Percentiles rank a stretch among this genome's conserved stretches.
These are phyloP conservation scores for Trididemnum miniatum DNA, from an alignment of 23 tunicate species.

Conservation along the genomic window DNA sequence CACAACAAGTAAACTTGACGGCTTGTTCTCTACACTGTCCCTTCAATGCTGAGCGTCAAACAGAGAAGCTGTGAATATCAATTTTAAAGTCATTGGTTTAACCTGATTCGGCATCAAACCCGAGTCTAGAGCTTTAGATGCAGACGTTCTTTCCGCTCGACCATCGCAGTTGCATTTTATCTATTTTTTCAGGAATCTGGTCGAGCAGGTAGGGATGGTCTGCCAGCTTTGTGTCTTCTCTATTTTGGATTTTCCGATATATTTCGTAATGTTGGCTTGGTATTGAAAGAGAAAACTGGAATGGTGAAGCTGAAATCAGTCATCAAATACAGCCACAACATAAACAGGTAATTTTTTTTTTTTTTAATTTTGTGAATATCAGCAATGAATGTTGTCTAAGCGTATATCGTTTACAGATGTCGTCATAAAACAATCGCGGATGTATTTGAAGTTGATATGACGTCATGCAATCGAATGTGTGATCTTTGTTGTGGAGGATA, in stretches of 20 bases:
- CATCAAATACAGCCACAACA: conserved; percentile 66
- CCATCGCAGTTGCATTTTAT: no score
- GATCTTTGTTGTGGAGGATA: conserved; percentile 7
- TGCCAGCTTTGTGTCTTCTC: conserved; percentile 71
- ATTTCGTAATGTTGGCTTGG: conserved; percentile 56
- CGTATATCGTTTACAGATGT: background rate
- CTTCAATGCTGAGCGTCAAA: no score
- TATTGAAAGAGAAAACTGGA: conserved; percentile 66
- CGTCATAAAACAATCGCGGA: conserved; percentile 1
- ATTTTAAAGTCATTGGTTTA: no score
- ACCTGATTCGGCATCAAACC: no score
- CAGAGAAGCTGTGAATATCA: no score
- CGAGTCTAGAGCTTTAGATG: no score
- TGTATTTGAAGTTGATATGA: background rate
- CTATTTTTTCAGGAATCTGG: conserved; percentile 84
- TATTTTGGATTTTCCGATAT: conserved; percentile 75
- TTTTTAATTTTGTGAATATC: no score
- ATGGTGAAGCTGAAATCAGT: conserved; percentile 40
- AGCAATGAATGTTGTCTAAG: background rate
- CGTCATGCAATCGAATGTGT: background rate
- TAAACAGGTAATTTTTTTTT: conserved; percentile 54
- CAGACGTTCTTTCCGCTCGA: no score
- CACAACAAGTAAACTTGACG: no score
- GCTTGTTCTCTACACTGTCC: no score
- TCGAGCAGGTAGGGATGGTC: conserved; percentile 91